Conservation (phyloP, 2,888 invertebrate species). For the Patella ulyssiponensis region DNA sequence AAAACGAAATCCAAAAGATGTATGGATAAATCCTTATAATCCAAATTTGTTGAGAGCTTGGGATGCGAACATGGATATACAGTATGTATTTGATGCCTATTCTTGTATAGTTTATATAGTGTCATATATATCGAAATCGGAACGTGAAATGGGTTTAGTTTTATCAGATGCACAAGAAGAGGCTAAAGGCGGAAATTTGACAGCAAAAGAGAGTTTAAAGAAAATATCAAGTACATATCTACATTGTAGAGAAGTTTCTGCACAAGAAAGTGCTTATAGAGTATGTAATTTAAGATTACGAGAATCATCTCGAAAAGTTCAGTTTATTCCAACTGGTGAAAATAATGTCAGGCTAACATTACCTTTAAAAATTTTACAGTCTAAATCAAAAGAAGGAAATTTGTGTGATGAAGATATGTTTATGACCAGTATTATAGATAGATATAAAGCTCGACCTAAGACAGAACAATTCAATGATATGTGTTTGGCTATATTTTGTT, state of each 20-base stretch:
- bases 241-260: slow-evolving; percentile 33
- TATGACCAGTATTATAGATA: slow-evolving; percentile 20
- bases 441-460: slow-evolving; percentile 1
- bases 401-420: slow-evolving; percentile 21
- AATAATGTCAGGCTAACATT: slow-evolving; percentile 14
- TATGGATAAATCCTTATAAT: slow-evolving; percentile 23
- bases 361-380: background rate
- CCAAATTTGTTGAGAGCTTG: slow-evolving; percentile 25
- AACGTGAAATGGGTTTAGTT: slow-evolving; percentile 31
- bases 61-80: slow-evolving; percentile 20
- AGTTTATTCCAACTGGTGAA: slow-evolving; percentile 30
- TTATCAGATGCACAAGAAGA: slow-evolving; percentile 29
- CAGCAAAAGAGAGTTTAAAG: slow-evolving; percentile 27
- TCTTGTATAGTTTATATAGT: slow-evolving; percentile 47
- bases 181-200: slow-evolving; percentile 25
- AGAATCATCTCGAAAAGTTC: slow-evolving; percentile 4
- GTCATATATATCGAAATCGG: slow-evolving; percentile 45
- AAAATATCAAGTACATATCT: slow-evolving; percentile 29
- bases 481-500: slow-evolving; percentile 19
- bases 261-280: slow-evolving; percentile 36
- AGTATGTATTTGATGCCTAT: slow-evolving; percentile 29
- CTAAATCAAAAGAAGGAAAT: background rate
- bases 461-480: background rate
- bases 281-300: slow-evolving; percentile 31
- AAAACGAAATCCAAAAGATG: background rate